Evolutionary conservation across 1,140 invertebrate species (phyloP), one percentile per base, ranked within the genome.

Genomic region (Bombus confusus): DNA sequence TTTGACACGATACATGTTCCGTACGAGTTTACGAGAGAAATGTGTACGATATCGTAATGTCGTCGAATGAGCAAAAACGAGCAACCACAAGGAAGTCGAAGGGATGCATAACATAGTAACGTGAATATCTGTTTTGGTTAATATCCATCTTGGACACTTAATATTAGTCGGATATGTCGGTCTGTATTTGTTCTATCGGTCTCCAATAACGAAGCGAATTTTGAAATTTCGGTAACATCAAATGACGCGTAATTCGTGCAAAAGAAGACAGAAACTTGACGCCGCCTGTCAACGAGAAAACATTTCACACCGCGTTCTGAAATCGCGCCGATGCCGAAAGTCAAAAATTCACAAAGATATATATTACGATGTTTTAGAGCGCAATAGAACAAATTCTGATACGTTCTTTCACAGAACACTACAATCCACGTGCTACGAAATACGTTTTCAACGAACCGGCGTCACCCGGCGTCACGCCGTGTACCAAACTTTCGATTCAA

Each of bases 391-490:
- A 8, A 15, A 34, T 13, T 10, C 5, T n/a, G 18, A 59, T 68
- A 57, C 12, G 10, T 85, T 74, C 43, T 25, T 57, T 9, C 31
- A 5, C 9, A 39, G 22, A 74, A 34, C 71, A 39, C 47, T 57
- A 75, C 37, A 34, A 66, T 72, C 79, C 76, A 89, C 87, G 88
- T 86, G 78, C 37, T 68, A 62, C 12, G 52, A 73, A 47, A 87
- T 85, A 83, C 47, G 66, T 80, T 62, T 66, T 81, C 82, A n/a
- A 12, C 28, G 68, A 86, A 72, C 87, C 87, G 87, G 87, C 87
- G 88, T 88, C 69, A 86, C 75, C 80, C 88, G 80, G 84, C 69
- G 66, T 57, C 39, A 52, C 59, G 77, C 59, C 69, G 69, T 66
- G 6, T 75, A 37, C n/a, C 31, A 39, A 76, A 52, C 39, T 77